Percentiles rank a stretch among this genome's conserved stretches.
Evolutionary conservation across 2,797 vertebrate genomes (phyloP).

Genomic region (Strix occidentalis): DNA sequence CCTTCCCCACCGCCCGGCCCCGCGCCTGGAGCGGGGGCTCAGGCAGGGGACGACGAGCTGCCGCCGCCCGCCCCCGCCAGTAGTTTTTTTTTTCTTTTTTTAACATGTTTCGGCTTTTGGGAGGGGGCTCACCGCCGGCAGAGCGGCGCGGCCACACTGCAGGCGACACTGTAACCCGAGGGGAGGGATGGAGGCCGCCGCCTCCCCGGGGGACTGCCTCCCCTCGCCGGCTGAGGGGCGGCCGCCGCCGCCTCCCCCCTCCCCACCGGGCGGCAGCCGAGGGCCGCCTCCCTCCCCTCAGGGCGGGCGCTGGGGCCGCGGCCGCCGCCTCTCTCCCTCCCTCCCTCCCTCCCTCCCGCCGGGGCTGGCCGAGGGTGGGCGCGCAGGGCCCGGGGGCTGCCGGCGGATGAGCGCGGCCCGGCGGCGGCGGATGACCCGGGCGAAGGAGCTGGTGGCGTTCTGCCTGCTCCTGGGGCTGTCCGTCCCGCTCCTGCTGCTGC

Average conservation of each 20-base stretch:
- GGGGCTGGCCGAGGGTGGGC: neutral
- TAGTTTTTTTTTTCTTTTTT: neutral
- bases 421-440: neutral
- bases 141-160: too few relatives aligned
- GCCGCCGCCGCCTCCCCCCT: fast-evolving
- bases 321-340: neutral
- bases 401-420: neutral
- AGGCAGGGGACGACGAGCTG: too few relatives aligned
- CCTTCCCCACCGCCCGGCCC: neutral
- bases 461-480: constrained; percentile 42
- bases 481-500: constrained; percentile 31
- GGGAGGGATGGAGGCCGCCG: neutral
- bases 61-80: neutral
- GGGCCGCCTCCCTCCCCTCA: too few relatives aligned
- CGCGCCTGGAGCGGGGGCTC: neutral
- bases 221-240: neutral
- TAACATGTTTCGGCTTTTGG: fast-evolving
- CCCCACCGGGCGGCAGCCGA: neutral
- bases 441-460: neutral
- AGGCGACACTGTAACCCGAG: fast-evolving
- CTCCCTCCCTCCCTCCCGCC: neutral
- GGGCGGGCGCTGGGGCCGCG: neutral
- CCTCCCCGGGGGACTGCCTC: neutral
- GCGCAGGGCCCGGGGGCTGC: neutral
- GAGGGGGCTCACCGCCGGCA: fast-evolving